Conservation (phyloP, 2,888 invertebrate genomes). For the Abrostola triplasia region DNA sequence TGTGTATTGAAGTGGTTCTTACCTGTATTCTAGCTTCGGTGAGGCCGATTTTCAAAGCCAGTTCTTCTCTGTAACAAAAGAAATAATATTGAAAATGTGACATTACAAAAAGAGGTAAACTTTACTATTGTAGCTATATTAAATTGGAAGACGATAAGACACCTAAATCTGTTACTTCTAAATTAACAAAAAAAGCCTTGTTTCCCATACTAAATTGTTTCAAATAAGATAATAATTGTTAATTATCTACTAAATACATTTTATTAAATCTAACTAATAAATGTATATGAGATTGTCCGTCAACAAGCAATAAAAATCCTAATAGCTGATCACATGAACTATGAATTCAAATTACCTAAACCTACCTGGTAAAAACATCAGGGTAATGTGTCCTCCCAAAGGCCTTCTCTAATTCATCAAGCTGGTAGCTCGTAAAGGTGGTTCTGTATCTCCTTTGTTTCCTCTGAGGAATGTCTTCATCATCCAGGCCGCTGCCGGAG, state of each 20-base stretch:
- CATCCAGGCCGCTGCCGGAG: constrained; percentile 84
- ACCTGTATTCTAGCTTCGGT: constrained; percentile 98
- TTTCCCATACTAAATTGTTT: too few species aligned
- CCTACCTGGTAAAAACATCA: constrained; percentile 98
- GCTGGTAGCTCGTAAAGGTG: constrained; percentile 97
- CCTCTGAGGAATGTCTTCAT: constrained; percentile 95
- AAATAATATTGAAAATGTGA: constrained; percentile 40
- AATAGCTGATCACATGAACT: background rate
- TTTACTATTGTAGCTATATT: too few species aligned
- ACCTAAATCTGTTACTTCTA: too few species aligned
- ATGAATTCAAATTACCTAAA: background rate
- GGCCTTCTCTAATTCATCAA: constrained; percentile 98
- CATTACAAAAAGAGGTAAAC: constrained; percentile 11
- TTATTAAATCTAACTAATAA: too few species aligned
- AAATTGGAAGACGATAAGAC: too few species aligned
- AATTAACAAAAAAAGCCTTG: too few species aligned
- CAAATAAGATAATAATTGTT: too few species aligned
- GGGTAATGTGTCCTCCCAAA: constrained; percentile 99
- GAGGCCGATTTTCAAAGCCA: constrained; percentile 97
- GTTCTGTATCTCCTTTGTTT: constrained; percentile 97
- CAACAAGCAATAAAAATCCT: too few species aligned
- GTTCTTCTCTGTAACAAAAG: constrained; percentile 94
- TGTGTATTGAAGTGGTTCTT: constrained; percentile 67
- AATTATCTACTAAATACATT: too few species aligned
- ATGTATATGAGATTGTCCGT: too few species aligned